Evolutionary conservation across 1,140 invertebrate species (phyloP), one percentile per base, ranked within the genome.

Genomic region (Macrostomum lignano): DNA sequence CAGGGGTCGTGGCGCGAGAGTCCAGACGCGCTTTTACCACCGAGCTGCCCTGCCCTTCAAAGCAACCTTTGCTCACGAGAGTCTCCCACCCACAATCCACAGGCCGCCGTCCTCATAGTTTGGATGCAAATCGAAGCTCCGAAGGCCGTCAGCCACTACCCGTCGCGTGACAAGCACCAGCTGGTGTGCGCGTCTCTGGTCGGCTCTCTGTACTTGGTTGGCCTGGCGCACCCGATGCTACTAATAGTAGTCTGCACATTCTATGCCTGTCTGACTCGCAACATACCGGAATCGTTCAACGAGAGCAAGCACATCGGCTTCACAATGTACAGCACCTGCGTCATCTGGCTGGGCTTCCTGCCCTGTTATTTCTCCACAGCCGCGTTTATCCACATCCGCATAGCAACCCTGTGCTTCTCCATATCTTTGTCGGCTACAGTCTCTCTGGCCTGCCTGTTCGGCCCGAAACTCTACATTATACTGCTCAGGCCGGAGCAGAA

Each of bases 401-500:
- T 82, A 40, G 78, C 74, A 25, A 77, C 74, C 41, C 76, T 84
- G 72, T 77, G 73, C 24, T 71, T 82, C 44, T 77, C 77, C 24
- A 79, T 84, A 44, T 77, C 73, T 31, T 62, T 84, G 13, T 77
- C 74, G 44, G 76, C 77, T 34, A 77, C 72, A 34, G 77, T 84
- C 38, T 74, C 76, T 2, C 65, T 84, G 26, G 69, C 68, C 17
- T 86, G 78, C 52, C 66, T 86, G 25, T 86, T 84, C 52, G 67
- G 71, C n/a, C 78, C 78, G 14, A 84, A 86, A 67, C 52, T 88
- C 9, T 86, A 86, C 57, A 86, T 91, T 44, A 86, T 91, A 41
- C 56, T 91, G 25, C 67, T 84, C 17, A 67, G 74, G 31, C 79
- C 81, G 2, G 81, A 88, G 55, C 65, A 74, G 23, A 91, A 91